phyloP scores from a whole-genome alignment of 1,140 invertebrate species.

The Drosophila prosaltans region DNA sequence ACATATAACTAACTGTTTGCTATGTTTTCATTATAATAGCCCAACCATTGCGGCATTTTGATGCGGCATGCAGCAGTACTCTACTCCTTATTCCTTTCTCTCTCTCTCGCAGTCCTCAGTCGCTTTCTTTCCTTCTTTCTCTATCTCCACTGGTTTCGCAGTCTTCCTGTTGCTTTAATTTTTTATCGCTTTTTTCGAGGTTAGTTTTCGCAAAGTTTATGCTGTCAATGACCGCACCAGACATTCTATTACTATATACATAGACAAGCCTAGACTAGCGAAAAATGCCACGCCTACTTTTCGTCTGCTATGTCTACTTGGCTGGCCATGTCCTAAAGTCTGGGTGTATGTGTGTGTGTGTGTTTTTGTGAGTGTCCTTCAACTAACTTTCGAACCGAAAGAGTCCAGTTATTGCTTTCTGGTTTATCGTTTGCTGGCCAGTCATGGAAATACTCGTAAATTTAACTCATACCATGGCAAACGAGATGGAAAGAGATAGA shows the following conservation, averaged over 20 bases:
- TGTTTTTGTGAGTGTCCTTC: constrained; percentile 55
- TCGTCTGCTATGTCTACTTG: constrained; percentile 22
- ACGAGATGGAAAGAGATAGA: constrained; percentile 5
- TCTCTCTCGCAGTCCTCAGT: not conserved
- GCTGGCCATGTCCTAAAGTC: too few species aligned
- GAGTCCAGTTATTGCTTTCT: constrained; percentile 70
- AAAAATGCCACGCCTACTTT: constrained; percentile 23
- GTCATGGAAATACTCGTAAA: constrained; percentile 78
- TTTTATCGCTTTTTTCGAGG: constrained; percentile 70
- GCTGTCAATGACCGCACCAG: constrained; percentile 73
- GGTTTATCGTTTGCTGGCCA: constrained; percentile 71
- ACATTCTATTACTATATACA: constrained; percentile 47
- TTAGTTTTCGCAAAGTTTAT: constrained; percentile 70
- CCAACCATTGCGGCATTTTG: constrained; percentile 72
- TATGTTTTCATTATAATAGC: constrained; percentile 75
- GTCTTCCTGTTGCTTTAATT: constrained; percentile 70
- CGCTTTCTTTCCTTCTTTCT: not conserved
- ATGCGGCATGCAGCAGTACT: constrained; percentile 49
- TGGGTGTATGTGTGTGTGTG: constrained; percentile 38
- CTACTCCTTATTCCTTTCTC: not conserved
- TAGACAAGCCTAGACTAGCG: constrained; percentile 36
- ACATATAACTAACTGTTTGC: constrained; percentile 30
- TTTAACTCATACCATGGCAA: constrained; percentile 37
- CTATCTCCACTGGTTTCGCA: too few species aligned
- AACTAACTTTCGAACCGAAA: constrained; percentile 48